A percentile compares a stretch with the other conserved stretches of the same genome.
Evolutionary conservation across 2,888 invertebrate genomes (phyloP).

Genomic region (Drosophila aldrichi): DNA sequence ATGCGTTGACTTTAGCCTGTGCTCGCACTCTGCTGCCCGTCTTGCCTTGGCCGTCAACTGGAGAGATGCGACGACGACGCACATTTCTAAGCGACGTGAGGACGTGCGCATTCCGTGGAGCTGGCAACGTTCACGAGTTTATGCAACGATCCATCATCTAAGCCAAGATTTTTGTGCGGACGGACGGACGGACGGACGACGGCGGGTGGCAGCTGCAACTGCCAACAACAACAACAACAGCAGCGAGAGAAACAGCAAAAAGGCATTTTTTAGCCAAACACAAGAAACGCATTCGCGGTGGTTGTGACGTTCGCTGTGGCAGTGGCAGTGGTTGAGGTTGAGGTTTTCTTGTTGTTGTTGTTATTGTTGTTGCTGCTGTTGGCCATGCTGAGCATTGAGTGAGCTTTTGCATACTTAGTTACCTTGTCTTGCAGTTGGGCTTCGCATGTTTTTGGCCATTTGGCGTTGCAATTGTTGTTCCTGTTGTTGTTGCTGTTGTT

Average conservation of each 20-base stretch:
- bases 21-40: neutral
- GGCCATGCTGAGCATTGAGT: slow-evolving; percentile 37
- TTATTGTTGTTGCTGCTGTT: slow-evolving; percentile 33
- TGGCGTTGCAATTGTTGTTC: slow-evolving; percentile 31
- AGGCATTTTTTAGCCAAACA: slow-evolving; percentile 70
- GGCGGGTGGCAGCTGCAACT: slow-evolving; percentile 69
- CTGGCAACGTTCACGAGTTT: slow-evolving; percentile 58
- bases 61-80: slow-evolving; percentile 30
- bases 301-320: slow-evolving; percentile 21
- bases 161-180: slow-evolving; percentile 29
- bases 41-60: neutral
- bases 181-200: slow-evolving; percentile 10
- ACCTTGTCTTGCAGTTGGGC: slow-evolving; percentile 29
- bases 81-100: slow-evolving; percentile 50
- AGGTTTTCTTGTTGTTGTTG: slow-evolving; percentile 20
- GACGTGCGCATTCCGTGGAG: slow-evolving; percentile 51
- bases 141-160: slow-evolving; percentile 77
- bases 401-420: slow-evolving; percentile 50
- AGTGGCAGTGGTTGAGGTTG: slow-evolving; percentile 36
- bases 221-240: slow-evolving; percentile 36
- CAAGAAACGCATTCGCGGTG: slow-evolving; percentile 74
- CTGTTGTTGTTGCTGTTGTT: slow-evolving; percentile 8
- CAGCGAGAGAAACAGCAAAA: slow-evolving; percentile 54
- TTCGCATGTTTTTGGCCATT: slow-evolving; percentile 77
- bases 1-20: slow-evolving; percentile 12